These are phyloP conservation scores for Procapra przewalskii DNA, from an alignment of 2,113 vertebrate species.

Conservation along the genomic window DNA sequence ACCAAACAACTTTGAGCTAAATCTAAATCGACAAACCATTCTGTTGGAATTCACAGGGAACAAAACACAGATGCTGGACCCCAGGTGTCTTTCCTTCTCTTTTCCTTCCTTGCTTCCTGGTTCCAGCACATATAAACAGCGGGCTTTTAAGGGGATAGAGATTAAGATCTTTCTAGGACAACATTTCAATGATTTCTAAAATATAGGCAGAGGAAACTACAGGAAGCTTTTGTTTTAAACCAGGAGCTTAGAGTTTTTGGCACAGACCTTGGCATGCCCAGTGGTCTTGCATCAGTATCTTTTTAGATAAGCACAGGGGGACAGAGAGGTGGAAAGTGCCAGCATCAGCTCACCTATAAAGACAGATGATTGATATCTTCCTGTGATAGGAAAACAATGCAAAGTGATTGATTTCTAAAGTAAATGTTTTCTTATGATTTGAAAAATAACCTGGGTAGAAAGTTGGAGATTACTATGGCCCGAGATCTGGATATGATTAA, in stretches of 20 bases:
- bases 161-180: neutral
- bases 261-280: neutral
- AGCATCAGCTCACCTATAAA: neutral
- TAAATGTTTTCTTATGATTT: neutral
- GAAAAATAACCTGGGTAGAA: neutral
- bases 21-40: neutral
- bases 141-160: neutral
- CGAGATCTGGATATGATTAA: neutral
- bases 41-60: neutral
- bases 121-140: neutral
- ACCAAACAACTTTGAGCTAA: neutral
- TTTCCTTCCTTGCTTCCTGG: neutral
- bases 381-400: neutral
- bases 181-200: conserved; percentile 1
- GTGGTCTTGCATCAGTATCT: neutral
- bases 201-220: neutral
- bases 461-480: neutral
- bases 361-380: neutral
- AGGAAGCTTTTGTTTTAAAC: neutral
- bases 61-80: neutral
- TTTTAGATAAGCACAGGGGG: neutral
- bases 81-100: neutral
- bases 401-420: neutral
- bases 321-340: no score
- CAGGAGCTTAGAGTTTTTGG: neutral